phyloP scores from a whole-genome alignment of 2,888 invertebrate species.

The Lithophane socia region DNA sequence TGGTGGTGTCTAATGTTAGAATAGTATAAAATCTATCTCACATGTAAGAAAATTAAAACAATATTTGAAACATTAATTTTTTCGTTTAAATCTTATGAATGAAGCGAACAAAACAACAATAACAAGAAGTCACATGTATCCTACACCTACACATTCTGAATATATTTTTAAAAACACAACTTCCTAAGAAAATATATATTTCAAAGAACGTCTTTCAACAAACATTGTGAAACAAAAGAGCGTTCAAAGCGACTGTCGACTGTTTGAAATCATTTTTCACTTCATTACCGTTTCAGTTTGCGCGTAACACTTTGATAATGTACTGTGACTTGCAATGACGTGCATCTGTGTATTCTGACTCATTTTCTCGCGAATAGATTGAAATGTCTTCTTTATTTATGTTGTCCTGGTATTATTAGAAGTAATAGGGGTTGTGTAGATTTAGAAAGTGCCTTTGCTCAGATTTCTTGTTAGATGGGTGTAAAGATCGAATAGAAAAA shows the following conservation, averaged over 20 bases:
- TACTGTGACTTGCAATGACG: slow-evolving; percentile 69
- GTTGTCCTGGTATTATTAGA: slow-evolving; percentile 27
- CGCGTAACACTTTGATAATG: slow-evolving; percentile 71
- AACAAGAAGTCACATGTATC: slow-evolving; percentile 13
- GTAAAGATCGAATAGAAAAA: neutral
- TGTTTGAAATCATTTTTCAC: slow-evolving; percentile 76
- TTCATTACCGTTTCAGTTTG: slow-evolving; percentile 73
- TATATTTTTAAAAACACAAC: slow-evolving; percentile 50
- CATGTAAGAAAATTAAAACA: neutral
- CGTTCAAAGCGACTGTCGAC: slow-evolving; percentile 62
- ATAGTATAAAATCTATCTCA: neutral
- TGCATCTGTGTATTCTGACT: slow-evolving; percentile 56
- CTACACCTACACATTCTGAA: slow-evolving; percentile 16
- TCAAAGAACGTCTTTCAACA: slow-evolving; percentile 65
- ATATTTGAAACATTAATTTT: neutral
- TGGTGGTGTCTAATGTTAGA: no score
- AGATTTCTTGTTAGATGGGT: neutral
- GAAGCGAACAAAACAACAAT: slow-evolving; percentile 21
- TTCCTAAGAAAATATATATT: slow-evolving; percentile 67
- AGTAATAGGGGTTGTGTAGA: neutral
- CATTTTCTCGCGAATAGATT: slow-evolving; percentile 58
- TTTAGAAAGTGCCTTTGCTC: neutral
- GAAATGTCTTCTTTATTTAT: slow-evolving; percentile 54
- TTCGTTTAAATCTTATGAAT: slow-evolving; percentile 3
- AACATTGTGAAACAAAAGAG: slow-evolving; percentile 61